phyloP scores from a whole-genome alignment of 2,888 invertebrate genomes.

The Microctonus aethiopoides region DNA sequence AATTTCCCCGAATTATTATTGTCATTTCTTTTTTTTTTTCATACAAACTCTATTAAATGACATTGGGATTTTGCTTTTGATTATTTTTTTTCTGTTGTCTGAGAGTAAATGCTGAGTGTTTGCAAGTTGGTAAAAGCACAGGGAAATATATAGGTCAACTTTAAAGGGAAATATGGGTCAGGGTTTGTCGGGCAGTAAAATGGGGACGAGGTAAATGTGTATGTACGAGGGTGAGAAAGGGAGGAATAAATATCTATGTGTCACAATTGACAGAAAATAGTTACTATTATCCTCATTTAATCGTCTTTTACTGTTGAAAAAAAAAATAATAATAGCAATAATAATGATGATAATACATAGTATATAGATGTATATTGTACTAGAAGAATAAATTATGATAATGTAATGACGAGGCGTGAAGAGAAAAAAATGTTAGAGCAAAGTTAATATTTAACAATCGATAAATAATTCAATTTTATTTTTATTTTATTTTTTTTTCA shows the following conservation, averaged over 20 bases:
- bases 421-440: too few species aligned
- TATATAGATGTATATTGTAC: too few species aligned
- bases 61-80: not conserved
- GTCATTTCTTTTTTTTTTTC: too few species aligned
- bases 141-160: constrained; percentile 52
- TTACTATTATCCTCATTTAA: not conserved
- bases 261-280: not conserved
- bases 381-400: too few species aligned
- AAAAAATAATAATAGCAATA: not conserved
- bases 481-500: too few species aligned
- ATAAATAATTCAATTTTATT: not conserved
- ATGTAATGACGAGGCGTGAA: too few species aligned
- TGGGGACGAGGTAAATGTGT: constrained; percentile 23
- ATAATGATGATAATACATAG: too few species aligned
- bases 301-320: not conserved
- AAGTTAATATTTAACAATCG: too few species aligned
- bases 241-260: constrained; percentile 20
- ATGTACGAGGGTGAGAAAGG: constrained; percentile 35
- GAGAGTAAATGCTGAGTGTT: not conserved
- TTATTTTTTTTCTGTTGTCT: not conserved
- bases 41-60: not conserved
- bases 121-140: not conserved
- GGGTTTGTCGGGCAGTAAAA: constrained; percentile 48
- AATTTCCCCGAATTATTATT: too few species aligned
- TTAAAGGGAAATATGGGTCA: constrained; percentile 59